A percentile compares a stretch with the other conserved stretches of the same genome.
Conservation (phyloP, 2,113 vertebrate genomes). For the Rhinichthys klamathensis region DNA sequence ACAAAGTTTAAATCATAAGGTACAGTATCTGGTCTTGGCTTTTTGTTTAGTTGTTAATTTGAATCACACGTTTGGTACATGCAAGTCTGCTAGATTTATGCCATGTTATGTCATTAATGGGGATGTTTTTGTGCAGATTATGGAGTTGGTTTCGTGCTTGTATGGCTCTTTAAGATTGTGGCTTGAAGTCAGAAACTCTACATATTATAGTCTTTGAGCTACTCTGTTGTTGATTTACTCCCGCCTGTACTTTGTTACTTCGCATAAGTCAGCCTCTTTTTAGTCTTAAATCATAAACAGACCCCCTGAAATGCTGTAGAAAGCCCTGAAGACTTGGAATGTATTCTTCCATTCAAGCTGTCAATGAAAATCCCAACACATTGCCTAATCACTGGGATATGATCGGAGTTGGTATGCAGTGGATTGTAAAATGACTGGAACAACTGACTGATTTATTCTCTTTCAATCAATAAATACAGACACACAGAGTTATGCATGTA, state of each 20-base stretch:
- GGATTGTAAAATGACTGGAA: neutral
- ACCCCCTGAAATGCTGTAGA: neutral
- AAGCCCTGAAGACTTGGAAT: neutral
- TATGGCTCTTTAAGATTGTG: neutral
- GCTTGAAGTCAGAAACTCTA: neutral
- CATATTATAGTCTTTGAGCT: neutral
- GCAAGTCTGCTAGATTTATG: neutral
- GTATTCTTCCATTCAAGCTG: neutral
- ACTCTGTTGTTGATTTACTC: neutral
- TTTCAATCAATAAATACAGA: neutral
- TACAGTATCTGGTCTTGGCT: neutral
- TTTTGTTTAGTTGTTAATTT: neutral
- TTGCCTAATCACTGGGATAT: neutral
- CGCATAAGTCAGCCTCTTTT: neutral
- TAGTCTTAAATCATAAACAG: neutral
- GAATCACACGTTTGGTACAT: neutral
- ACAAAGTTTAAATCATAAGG: neutral
- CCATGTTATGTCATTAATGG: neutral
- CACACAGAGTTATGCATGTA: neutral
- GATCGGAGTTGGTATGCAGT: neutral
- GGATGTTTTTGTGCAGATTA: neutral
- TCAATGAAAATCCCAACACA: neutral
- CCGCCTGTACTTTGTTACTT: neutral
- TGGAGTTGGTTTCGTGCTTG: neutral
- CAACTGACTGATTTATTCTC: neutral